Base-by-base conservation (phyloP, 2,113 vertebrate genomes). In the Trematocara nigrifrons region DNA sequence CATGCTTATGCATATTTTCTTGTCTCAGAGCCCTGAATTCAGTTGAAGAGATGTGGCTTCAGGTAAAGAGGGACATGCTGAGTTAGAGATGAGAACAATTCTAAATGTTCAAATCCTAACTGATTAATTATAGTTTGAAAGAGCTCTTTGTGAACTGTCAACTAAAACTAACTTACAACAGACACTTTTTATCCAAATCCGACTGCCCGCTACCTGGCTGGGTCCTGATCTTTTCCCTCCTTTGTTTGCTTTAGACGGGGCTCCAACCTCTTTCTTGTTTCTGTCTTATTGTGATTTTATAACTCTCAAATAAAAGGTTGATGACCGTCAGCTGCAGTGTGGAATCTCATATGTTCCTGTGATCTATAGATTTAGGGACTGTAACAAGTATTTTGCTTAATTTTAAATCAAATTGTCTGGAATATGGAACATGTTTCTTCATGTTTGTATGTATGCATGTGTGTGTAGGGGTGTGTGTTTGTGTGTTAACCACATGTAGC, bases 21-120 rank as follows among this genome's bases (percentile, higher is more conserved):
- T 64, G 11, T n/a, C 10, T 64, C 59, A 64, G 33, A 64, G 59
- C 59, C 0, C 2, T 64, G 59, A 64, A 64, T 38, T 38, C 33
- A 64, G 0, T 7, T 38, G 33, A n/a, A 38, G 59, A 12, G 33
- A 64, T 64, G 18, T 38, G 6, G 18, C 33, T 20, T 64, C 59
- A 38, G 33, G 6, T 38, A 20, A 64, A 64, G 0, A 2, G 0
- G 61, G 11, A 66, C 6, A 0, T 1, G n/a, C 18, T 0, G 11
- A 22, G 61, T 40, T 69, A 40, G 35, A 56, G 22, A 56, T 56
- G 6, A 56, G 12, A 29, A 56, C 4, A 56, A 13, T 7, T 54
- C 6, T 56, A 5, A 15, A 56, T 56, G 54, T 15, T 40, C 35
- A 22, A 66, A 38, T 40, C n/a, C 35, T 66, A 66, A 66, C 33